Evolutionary conservation across 2,797 vertebrate species (phyloP).

Genomic region (Cossypha polioptera): DNA sequence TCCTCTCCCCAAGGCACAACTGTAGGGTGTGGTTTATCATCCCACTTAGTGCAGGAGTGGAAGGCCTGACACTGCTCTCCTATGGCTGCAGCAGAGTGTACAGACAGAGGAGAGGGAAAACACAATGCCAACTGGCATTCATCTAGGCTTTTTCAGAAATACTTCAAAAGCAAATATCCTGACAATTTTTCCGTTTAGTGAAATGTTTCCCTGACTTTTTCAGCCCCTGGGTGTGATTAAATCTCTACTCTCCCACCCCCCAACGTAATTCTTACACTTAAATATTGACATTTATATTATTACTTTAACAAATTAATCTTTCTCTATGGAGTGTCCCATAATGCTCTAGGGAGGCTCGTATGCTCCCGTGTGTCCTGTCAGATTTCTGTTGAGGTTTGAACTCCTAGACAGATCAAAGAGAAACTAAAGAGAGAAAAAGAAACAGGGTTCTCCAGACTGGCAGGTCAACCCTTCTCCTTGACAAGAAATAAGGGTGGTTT

Average conservation of each 20-base stretch:
- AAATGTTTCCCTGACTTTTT: background rate
- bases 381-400: background rate
- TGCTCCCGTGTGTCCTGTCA: background rate
- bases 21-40: background rate
- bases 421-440: background rate
- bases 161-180: slow-evolving; percentile 32
- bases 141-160: background rate
- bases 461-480: background rate
- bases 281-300: background rate
- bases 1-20: background rate
- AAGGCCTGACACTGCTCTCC: background rate
- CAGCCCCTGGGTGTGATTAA: background rate
- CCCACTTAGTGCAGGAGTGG: background rate
- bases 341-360: background rate
- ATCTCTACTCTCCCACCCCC: background rate
- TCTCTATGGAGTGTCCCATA: background rate
- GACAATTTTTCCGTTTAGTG: background rate
- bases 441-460: background rate
- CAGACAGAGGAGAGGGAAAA: background rate
- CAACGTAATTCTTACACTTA: background rate
- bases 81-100: background rate
- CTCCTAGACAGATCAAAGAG: background rate
- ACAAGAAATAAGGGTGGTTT: background rate
- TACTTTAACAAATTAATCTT: slow-evolving; percentile 34
- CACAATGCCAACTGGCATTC: background rate